A percentile compares a stretch with the other conserved stretches of the same genome.
Conservation (phyloP, 2,113 vertebrate species). For the Bettongia penicillata region DNA sequence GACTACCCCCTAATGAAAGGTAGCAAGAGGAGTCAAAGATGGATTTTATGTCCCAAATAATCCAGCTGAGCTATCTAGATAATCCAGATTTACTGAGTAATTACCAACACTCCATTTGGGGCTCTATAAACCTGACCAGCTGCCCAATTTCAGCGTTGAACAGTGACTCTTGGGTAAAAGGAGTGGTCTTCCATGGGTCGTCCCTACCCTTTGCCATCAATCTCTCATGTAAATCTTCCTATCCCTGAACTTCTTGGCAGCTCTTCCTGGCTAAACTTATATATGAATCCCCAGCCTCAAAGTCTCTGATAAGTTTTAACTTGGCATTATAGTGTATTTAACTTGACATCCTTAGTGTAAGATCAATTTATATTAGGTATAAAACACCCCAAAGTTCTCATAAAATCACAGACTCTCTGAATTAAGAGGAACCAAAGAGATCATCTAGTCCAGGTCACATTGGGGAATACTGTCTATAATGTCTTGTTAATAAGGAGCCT, state of each 20-base stretch:
- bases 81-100: constrained; percentile 58
- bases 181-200: constrained; percentile 2
- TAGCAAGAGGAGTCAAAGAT: constrained; percentile 40
- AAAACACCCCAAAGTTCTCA: background rate
- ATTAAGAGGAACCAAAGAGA: background rate
- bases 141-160: constrained; percentile 49
- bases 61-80: constrained; percentile 7
- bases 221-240: constrained; percentile 41
- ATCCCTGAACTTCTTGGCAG: constrained; percentile 15
- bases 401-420: background rate
- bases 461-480: background rate
- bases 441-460: background rate
- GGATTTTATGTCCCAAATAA: constrained; percentile 33
- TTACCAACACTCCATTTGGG: constrained; percentile 57
- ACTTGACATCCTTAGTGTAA: background rate
- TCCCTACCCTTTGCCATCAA: constrained; percentile 11
- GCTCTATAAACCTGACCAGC: constrained; percentile 18
- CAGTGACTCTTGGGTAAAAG: constrained; percentile 7
- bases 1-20: constrained; percentile 5
- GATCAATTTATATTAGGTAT: background rate
- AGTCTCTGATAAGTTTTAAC: background rate
- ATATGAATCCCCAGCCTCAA: background rate
- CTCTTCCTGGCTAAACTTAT: background rate
- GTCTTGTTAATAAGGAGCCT: background rate
- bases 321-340: background rate